Evolutionary conservation across 2,888 invertebrate genomes (phyloP).

Genomic region (Apeira syringaria): DNA sequence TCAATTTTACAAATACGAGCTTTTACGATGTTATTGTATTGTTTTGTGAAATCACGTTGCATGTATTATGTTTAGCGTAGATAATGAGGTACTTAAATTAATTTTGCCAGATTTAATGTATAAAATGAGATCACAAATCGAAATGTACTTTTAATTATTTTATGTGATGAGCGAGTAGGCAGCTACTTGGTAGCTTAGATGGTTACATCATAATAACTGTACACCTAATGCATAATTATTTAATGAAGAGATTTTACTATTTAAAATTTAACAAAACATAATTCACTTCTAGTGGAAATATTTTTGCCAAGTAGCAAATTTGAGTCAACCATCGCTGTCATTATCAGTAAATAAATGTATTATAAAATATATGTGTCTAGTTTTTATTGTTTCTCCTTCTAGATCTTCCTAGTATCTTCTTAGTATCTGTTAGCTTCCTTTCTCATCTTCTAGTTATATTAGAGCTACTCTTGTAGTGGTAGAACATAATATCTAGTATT

Average conservation of each 20-base stretch:
- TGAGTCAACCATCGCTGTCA: slow-evolving; percentile 82
- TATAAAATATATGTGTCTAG: slow-evolving; percentile 64
- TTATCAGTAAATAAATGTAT: slow-evolving; percentile 84
- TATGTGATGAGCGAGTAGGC: slow-evolving; percentile 67
- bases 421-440: no score
- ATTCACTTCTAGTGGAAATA: slow-evolving; percentile 81
- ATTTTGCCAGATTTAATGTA: slow-evolving; percentile 68
- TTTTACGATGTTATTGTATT: slow-evolving; percentile 64
- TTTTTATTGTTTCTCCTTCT: slow-evolving; percentile 40
- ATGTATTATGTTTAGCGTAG: slow-evolving; percentile 62
- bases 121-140: slow-evolving; percentile 68
- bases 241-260: slow-evolving; percentile 80
- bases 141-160: slow-evolving; percentile 67
- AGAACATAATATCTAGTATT: no score
- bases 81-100: slow-evolving; percentile 52
- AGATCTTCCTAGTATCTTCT: slow-evolving; percentile 1
- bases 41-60: slow-evolving; percentile 54
- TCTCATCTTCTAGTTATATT: no score
- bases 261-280: slow-evolving; percentile 71
- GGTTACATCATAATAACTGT: slow-evolving; percentile 70
- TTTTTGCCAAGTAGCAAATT: slow-evolving; percentile 83
- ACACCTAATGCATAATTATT: slow-evolving; percentile 69
- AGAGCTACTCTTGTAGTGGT: no score
- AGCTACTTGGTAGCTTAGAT: slow-evolving; percentile 75
- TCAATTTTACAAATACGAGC: slow-evolving; percentile 69